phyloP scores from a whole-genome alignment of 35 echinoderm and acorn worm genomes.

The Holothuria glaberrima region DNA sequence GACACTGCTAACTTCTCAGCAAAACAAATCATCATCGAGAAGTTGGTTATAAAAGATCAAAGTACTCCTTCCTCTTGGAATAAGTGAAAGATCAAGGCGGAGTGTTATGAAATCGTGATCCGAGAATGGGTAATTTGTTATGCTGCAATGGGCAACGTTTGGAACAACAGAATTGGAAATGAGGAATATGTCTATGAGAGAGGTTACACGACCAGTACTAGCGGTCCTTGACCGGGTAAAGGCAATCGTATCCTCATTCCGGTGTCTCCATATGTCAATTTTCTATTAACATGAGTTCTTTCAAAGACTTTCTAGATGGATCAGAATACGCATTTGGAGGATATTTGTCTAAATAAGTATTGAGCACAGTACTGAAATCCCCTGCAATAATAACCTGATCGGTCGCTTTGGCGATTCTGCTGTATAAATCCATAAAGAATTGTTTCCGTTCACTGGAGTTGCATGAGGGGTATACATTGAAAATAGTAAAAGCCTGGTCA shows the following conservation, averaged over 20 bases:
- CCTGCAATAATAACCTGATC: background rate
- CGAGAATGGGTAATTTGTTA: too few relatives aligned
- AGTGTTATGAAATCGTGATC: too few relatives aligned
- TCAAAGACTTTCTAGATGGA: background rate
- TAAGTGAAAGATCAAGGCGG: too few relatives aligned
- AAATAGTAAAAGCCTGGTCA: background rate
- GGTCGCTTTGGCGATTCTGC: background rate
- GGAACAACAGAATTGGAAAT: too few relatives aligned
- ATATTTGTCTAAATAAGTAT: background rate
- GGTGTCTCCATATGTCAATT: background rate
- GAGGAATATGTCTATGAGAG: too few relatives aligned
- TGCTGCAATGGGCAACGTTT: too few relatives aligned
- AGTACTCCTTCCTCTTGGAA: too few relatives aligned
- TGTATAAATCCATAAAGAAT: background rate
- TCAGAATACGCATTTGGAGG: background rate
- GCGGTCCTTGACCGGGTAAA: background rate
- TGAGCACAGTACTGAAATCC: constrained; percentile 13
- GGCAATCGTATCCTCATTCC: background rate
- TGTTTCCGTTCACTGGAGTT: too few relatives aligned
- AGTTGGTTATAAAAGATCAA: too few relatives aligned
- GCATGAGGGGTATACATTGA: constrained; percentile 6
- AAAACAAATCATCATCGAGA: too few relatives aligned
- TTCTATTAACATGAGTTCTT: background rate
- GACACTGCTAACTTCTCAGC: too few relatives aligned
- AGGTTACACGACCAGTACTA: too few relatives aligned